Conservation (phyloP, 2,797 vertebrate species). For the Manis crassicaudata region DNA sequence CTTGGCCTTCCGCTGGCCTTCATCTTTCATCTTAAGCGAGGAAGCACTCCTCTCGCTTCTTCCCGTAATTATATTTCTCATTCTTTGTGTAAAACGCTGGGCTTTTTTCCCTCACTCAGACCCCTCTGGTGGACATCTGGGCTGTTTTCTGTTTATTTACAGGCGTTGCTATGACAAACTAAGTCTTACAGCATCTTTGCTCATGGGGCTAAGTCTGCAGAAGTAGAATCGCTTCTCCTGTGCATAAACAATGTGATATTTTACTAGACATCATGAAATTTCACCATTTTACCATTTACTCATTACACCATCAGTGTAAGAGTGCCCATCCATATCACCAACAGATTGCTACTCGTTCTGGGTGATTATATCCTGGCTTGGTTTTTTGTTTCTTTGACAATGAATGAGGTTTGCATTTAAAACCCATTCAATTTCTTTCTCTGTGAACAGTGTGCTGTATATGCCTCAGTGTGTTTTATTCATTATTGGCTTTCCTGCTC, state of each 20-base stretch:
- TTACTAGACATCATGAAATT: neutral
- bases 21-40: too few species aligned
- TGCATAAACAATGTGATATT: fast-evolving
- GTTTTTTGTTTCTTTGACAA: neutral
- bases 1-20: neutral
- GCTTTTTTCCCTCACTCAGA: too few species aligned
- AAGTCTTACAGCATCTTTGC: neutral
- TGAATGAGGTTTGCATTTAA: neutral
- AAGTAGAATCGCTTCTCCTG: too few species aligned
- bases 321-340: neutral
- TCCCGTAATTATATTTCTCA: neutral
- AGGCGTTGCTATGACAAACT: fast-evolving
- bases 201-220: neutral
- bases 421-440: neutral
- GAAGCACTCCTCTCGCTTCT: neutral
- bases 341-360: neutral
- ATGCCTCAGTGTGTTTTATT: neutral
- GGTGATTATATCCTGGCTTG: neutral
- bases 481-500: neutral
- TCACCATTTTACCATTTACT: too few species aligned
- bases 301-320: neutral
- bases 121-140: neutral
- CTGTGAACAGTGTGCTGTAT: neutral
- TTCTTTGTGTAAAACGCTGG: too few species aligned
- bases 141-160: neutral